Conservation (phyloP, 1,140 invertebrate species). For the Phenacoccus solenopsis region DNA sequence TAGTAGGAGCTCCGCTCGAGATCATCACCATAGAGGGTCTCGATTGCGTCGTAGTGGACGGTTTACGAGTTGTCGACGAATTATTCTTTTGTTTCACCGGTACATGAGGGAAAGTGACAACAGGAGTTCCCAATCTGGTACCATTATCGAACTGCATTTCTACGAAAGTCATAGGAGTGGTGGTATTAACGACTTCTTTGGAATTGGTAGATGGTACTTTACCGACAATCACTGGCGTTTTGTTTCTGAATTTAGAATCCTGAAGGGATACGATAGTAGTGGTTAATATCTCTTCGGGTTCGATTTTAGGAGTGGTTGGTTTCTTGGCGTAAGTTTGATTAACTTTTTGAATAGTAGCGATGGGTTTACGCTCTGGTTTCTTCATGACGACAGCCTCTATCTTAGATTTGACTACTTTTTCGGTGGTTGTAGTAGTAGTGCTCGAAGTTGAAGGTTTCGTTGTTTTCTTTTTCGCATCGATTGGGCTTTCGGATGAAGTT, state of each 20-base stretch:
- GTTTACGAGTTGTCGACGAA: slow-evolving; percentile 20
- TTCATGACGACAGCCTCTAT: background rate
- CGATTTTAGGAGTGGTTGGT: slow-evolving; percentile 6
- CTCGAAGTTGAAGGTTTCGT: slow-evolving; percentile 13
- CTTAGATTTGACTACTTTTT: slow-evolving; percentile 5
- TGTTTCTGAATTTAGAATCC: slow-evolving; percentile 30
- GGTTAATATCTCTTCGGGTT: slow-evolving; percentile 5
- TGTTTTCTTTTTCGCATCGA: slow-evolving; percentile 18
- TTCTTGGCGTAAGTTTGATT: background rate
- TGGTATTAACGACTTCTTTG: slow-evolving; percentile 21
- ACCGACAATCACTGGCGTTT: slow-evolving; percentile 29
- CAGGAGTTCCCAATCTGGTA: slow-evolving; percentile 24
- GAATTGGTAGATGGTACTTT: slow-evolving; percentile 25
- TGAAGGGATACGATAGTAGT: slow-evolving; percentile 24
- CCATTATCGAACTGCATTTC: slow-evolving; percentile 19
- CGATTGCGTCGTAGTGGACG: slow-evolving; percentile 26
- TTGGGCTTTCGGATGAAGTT: slow-evolving; percentile 8
- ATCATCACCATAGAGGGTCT: slow-evolving; percentile 26
- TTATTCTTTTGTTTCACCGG: slow-evolving; percentile 20
- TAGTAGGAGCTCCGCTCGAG: slow-evolving; percentile 22
- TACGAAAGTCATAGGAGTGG: slow-evolving; percentile 20
- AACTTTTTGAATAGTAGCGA: slow-evolving; percentile 7
- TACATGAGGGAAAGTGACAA: slow-evolving; percentile 25
- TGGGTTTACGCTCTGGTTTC: slow-evolving; percentile 11
- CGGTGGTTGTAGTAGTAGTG: background rate